Conservation (phyloP, 2,113 vertebrate genomes). For the Pogonocichla stellata region DNA sequence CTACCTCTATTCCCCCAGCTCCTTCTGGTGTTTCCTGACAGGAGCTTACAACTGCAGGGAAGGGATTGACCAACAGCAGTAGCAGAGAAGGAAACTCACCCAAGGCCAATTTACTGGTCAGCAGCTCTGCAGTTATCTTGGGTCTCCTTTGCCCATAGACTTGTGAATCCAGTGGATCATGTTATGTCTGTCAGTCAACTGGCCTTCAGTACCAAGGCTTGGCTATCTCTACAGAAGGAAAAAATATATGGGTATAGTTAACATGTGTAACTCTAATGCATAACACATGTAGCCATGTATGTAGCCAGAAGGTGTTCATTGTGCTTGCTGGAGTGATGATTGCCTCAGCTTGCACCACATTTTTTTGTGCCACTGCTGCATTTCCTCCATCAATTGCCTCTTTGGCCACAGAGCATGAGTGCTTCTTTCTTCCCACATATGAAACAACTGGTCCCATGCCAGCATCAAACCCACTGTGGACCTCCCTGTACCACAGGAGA, state of each 20-base stretch:
- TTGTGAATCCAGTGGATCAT: neutral
- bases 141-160: neutral
- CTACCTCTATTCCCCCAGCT: neutral
- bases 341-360: constrained; percentile 67
- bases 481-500: neutral
- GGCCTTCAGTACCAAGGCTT: constrained; percentile 12
- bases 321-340: constrained; percentile 63
- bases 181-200: constrained; percentile 4
- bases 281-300: constrained; percentile 66
- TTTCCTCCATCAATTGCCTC: constrained; percentile 40
- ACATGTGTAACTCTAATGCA: constrained; percentile 65
- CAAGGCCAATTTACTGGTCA: neutral
- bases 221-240: constrained; percentile 55
- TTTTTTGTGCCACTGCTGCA: constrained; percentile 52
- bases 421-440: neutral
- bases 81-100: neutral
- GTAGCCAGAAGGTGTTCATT: constrained; percentile 68
- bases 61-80: neutral
- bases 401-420: constrained; percentile 13
- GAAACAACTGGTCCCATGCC: neutral
- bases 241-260: constrained; percentile 65
- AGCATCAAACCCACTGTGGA: neutral
- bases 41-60: neutral
- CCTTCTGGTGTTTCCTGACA: neutral
- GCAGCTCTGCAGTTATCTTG: neutral